A percentile compares a stretch with the other conserved stretches of the same genome.
Evolutionary conservation across 2,113 vertebrate genomes (phyloP).

Genomic region (Triplophysa rosa): DNA sequence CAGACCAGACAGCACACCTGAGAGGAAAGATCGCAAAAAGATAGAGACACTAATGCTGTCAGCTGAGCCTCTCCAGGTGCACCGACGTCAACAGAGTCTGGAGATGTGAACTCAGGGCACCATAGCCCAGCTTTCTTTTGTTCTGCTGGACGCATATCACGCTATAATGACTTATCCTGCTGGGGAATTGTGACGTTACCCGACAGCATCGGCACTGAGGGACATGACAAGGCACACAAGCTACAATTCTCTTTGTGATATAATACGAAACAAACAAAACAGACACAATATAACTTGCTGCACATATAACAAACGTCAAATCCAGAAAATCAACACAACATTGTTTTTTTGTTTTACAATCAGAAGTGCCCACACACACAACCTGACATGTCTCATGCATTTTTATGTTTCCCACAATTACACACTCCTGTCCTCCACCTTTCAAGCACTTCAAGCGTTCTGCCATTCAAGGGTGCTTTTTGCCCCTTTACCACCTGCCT

Average conservation of each 20-base stretch:
- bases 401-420: slow-evolving; percentile 43
- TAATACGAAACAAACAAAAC: neutral
- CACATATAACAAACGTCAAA: neutral
- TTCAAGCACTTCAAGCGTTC: slow-evolving; percentile 12
- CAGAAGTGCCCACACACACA: neutral
- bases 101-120: slow-evolving; percentile 3
- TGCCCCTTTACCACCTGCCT: slow-evolving; percentile 17
- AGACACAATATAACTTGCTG: neutral
- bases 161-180: slow-evolving; percentile 33
- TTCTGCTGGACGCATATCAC: slow-evolving; percentile 5
- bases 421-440: slow-evolving; percentile 8
- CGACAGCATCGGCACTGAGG: slow-evolving; percentile 1
- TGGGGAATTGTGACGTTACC: slow-evolving; percentile 5
- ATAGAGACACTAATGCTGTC: slow-evolving; percentile 1
- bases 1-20: slow-evolving; percentile 42
- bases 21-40: slow-evolving; percentile 29
- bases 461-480: neutral
- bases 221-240: neutral
- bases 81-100: slow-evolving; percentile 11
- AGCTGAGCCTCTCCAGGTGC: slow-evolving; percentile 43
- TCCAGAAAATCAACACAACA: too few species aligned
- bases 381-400: slow-evolving; percentile 21
- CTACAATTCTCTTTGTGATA: slow-evolving; percentile 3
- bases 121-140: slow-evolving; percentile 17
- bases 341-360: too few species aligned